Conservation (phyloP, 1,140 invertebrate species). For the Amphibalanus amphitrite region DNA sequence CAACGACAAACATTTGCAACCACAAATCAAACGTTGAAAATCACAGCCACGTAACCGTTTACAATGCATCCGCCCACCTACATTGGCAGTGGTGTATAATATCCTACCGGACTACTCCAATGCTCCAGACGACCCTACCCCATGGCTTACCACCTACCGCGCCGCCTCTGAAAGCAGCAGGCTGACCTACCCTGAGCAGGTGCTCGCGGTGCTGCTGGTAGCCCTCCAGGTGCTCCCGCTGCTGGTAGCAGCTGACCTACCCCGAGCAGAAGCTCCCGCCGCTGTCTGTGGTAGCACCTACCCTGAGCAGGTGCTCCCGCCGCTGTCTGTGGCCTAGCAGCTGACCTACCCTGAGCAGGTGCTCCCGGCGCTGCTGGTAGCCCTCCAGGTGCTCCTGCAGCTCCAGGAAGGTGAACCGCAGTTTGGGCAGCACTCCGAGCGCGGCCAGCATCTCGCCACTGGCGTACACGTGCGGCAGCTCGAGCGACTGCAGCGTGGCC, state of each 20-base stretch:
- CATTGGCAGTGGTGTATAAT: no score
- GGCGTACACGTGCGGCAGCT: conserved; percentile 28
- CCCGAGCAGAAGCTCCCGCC: conserved; percentile 74
- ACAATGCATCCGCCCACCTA: no score
- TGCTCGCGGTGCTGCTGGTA: conserved; percentile 83
- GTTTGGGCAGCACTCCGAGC: conserved; percentile 43
- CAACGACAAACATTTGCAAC: no score
- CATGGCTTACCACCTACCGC: no score
- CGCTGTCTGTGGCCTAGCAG: no score
- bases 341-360: conserved; percentile 79
- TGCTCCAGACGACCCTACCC: no score
- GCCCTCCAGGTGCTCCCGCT: conserved; percentile 87
- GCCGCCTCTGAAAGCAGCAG: no score
- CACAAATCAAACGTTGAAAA: no score
- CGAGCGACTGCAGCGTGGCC: conserved; percentile 25
- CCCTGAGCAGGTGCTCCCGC: conserved; percentile 88
- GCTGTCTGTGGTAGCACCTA: conserved; percentile 76
- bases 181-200: conserved; percentile 75
- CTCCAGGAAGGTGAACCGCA: conserved; percentile 79
- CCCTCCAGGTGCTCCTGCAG: conserved; percentile 89
- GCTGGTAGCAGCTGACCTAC: no score
- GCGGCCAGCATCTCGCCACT: conserved; percentile 41
- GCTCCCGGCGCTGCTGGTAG: conserved; percentile 77
- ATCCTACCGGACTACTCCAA: no score
- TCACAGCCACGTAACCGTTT: no score